Percentiles rank a stretch among this genome's conserved stretches.
Evolutionary conservation across 2,797 vertebrate species (phyloP).

Genomic region (Xerus rutilus): DNA sequence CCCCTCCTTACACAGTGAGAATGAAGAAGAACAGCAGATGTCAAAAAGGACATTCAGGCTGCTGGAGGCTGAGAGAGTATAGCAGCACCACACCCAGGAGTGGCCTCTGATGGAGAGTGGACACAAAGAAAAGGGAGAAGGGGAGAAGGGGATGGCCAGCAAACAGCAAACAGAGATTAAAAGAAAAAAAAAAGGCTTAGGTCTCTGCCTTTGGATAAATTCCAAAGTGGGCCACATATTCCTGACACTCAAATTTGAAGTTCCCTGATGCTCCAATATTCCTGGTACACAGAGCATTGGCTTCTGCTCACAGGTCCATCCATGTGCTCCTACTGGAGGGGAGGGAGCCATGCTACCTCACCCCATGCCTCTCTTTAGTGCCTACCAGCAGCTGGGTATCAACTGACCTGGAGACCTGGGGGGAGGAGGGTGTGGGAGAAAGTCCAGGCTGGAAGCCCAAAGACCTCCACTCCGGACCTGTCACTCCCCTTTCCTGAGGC

Average conservation of each 20-base stretch:
- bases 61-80: rapidly evolving
- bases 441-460: not conserved
- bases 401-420: not conserved
- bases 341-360: not conserved
- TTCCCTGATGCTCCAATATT: rapidly evolving
- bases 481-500: not conserved
- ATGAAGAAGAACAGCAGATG: not conserved
- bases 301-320: not conserved
- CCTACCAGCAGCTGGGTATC: not conserved
- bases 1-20: not conserved
- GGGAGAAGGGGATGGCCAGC: not conserved
- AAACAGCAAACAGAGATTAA: not conserved
- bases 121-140: not conserved
- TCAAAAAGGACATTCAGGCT: not conserved
- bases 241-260: not conserved
- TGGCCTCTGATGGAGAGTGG: not conserved
- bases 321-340: not conserved
- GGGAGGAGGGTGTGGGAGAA: not conserved
- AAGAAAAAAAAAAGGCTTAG: too few relatives aligned
- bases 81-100: rapidly evolving
- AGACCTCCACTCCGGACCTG: not conserved
- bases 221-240: not conserved
- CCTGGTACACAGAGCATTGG: rapidly evolving
- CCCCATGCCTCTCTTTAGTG: not conserved
- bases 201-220: not conserved